phyloP scores from a whole-genome alignment of 2,797 vertebrate species.

The Tokudaia muenninki region DNA sequence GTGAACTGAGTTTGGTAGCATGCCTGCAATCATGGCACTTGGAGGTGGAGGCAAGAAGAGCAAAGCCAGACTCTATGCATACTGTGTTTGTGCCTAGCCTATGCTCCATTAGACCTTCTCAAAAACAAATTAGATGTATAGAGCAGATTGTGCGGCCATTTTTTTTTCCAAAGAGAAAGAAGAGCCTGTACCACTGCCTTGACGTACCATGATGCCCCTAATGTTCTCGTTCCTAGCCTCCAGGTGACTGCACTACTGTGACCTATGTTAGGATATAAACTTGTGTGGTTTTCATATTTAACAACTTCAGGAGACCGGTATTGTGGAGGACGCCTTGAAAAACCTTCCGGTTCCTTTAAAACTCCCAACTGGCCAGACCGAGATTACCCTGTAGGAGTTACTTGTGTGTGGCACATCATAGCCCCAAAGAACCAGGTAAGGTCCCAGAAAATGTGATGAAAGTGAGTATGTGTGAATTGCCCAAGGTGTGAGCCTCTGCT shows the following conservation, averaged over 20 bases:
- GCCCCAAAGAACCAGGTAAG: constrained; percentile 97
- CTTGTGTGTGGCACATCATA: constrained; percentile 97
- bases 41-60: not conserved
- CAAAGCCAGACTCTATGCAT: not conserved
- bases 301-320: constrained; percentile 94
- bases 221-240: not conserved
- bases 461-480: not conserved
- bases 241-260: not conserved
- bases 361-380: constrained; percentile 99
- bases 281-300: constrained; percentile 45
- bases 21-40: not conserved
- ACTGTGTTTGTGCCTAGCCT: not conserved
- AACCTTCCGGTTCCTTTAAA: constrained; percentile 94
- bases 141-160: not conserved
- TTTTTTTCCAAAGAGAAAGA: constrained; percentile 13
- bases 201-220: not conserved
- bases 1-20: not conserved
- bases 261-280: not conserved
- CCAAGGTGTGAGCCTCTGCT: not conserved
- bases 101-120: not conserved
- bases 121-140: not conserved
- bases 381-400: constrained; percentile 97
- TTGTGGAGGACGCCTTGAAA: constrained; percentile 96
- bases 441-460: not conserved
- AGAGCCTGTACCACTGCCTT: not conserved